Evolutionary conservation across 2,797 vertebrate species (phyloP).

Genomic region (Corythornis leucogaster): DNA sequence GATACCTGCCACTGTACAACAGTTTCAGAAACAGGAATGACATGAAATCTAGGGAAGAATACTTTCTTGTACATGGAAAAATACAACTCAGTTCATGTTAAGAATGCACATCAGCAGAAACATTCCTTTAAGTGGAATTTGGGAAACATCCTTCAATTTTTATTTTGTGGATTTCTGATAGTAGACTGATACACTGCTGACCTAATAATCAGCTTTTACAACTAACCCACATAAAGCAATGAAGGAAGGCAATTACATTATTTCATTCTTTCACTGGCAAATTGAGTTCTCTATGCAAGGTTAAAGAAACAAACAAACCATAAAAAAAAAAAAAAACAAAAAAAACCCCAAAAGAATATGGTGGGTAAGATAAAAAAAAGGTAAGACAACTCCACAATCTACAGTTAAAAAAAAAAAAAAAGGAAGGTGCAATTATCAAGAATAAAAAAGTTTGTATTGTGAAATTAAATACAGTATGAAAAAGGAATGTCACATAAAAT

Average conservation of each 20-base stretch:
- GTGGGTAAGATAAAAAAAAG: neutral
- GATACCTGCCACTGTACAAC: neutral
- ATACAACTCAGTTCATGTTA: neutral
- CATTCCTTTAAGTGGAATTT: neutral
- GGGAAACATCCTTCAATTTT: neutral
- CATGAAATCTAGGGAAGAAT: neutral
- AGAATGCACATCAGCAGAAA: neutral
- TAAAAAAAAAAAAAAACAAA: neutral
- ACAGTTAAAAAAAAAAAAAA: neutral
- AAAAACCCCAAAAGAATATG: neutral
- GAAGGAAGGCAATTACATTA: neutral
- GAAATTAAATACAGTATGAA: no score
- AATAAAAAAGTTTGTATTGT: no score
- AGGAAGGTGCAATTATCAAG: no score
- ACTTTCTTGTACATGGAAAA: neutral
- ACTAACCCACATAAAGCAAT: neutral
- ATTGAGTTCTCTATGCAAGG: neutral
- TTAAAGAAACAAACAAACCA: neutral
- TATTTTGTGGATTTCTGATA: neutral
- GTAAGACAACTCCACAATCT: neutral
- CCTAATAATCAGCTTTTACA: neutral
- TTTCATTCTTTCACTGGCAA: neutral
- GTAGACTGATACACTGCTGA: neutral
- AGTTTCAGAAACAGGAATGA: neutral
- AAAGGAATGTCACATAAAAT: no score